phyloP scores from a whole-genome alignment of 2,797 vertebrate species.

The Bovichtus diacanthus region DNA sequence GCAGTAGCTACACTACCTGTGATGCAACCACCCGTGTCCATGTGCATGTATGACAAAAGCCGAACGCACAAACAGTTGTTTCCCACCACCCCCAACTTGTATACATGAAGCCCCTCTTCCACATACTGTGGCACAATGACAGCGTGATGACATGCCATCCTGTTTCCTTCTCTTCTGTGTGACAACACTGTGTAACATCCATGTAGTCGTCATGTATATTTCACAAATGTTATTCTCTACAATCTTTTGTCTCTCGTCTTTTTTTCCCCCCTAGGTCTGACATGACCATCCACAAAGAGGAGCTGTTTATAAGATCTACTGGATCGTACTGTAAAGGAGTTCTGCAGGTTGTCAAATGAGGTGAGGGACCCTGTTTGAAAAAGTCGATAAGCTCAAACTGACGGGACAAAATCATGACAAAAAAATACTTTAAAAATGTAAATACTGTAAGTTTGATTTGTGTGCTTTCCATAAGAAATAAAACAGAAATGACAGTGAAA shows the following conservation, averaged over 20 bases:
- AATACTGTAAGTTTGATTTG: conserved; percentile 2
- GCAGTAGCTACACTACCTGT: conserved; percentile 40
- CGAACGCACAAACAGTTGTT: conserved; percentile 65
- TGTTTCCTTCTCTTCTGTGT: conserved; percentile 38
- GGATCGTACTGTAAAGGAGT: conserved; percentile 17
- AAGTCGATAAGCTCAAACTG: conserved; percentile 1
- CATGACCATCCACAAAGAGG: conserved; percentile 13
- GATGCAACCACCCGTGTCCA: conserved; percentile 56
- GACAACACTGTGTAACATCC: conserved; percentile 41
- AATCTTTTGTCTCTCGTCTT: conserved; percentile 44
- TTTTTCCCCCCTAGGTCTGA: conserved; percentile 48
- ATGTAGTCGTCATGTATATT: conserved; percentile 49
- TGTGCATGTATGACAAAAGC: conserved; percentile 66
- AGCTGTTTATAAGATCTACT: not conserved
- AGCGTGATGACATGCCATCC: conserved; percentile 56
- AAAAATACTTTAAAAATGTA: not conserved
- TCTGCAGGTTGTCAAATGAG: conserved; percentile 52
- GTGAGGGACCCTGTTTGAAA: conserved; percentile 57
- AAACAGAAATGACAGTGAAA: not conserved
- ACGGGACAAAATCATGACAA: not conserved
- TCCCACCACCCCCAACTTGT: conserved; percentile 35
- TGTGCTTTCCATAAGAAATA: not conserved
- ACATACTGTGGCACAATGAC: conserved; percentile 58
- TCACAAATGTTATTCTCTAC: conserved; percentile 64
- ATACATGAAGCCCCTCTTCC: conserved; percentile 49